A percentile compares a stretch with the other conserved stretches of the same genome.
phyloP scores from a whole-genome alignment of 2,797 vertebrate species.

The Ceryle rudis region DNA sequence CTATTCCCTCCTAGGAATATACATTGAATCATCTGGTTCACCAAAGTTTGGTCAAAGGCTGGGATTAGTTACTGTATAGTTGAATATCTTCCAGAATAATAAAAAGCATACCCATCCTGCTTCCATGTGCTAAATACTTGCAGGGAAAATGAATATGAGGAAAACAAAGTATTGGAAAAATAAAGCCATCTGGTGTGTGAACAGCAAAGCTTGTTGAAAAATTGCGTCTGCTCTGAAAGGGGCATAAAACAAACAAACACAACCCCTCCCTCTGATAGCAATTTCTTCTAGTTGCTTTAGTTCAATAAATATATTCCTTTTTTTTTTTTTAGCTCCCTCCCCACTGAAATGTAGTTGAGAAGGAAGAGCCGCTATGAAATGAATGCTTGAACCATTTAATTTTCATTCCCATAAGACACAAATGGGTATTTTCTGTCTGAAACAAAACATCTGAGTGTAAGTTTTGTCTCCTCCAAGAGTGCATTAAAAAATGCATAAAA shows the following conservation, averaged over 20 bases:
- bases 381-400: not conserved
- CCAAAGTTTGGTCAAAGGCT: not conserved
- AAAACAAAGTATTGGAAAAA: slow-evolving; percentile 29
- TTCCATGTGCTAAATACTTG: not conserved
- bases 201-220: slow-evolving; percentile 40
- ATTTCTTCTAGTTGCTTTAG: not conserved
- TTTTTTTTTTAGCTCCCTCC: not conserved
- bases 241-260: slow-evolving; percentile 51
- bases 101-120: not conserved
- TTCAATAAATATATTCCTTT: not conserved
- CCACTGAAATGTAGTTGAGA: not conserved
- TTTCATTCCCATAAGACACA: not conserved
- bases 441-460: not conserved
- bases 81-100: slow-evolving; percentile 20
- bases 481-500: not conserved
- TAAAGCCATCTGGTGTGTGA: slow-evolving; percentile 41
- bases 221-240: slow-evolving; percentile 4
- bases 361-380: slow-evolving; percentile 13
- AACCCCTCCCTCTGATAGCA: not conserved
- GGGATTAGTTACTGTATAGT: not conserved
- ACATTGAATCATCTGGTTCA: not conserved
- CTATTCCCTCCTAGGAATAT: not conserved
- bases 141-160: not conserved
- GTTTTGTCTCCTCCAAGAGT: not conserved
- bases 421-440: not conserved